Conservation (phyloP, 1,140 invertebrate genomes). For the Drosophila lacteicornis region DNA sequence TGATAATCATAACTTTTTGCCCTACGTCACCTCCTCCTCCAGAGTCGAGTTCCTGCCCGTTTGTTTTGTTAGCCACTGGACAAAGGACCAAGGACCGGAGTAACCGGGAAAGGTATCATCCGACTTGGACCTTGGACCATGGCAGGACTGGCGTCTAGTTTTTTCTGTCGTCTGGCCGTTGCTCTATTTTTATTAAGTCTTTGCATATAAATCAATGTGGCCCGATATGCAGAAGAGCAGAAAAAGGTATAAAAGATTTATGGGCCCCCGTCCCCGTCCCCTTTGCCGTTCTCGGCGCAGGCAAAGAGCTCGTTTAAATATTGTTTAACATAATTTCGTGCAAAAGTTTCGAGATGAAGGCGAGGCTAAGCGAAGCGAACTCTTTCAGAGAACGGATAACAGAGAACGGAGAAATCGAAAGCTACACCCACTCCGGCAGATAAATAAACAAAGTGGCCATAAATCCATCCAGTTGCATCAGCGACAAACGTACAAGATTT, state of each 20-base stretch:
- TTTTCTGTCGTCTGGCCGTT: slow-evolving; percentile 57
- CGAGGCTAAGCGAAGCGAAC: slow-evolving; percentile 14
- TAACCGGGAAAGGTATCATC: slow-evolving; percentile 57
- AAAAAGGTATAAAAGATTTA: slow-evolving; percentile 84
- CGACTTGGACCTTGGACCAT: slow-evolving; percentile 48
- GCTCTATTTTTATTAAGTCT: slow-evolving; percentile 77
- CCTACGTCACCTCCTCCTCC: slow-evolving; percentile 5
- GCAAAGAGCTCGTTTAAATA: slow-evolving; percentile 52
- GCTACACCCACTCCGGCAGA: slow-evolving; percentile 43
- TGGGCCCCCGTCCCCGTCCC: slow-evolving; percentile 8
- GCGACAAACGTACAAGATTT: slow-evolving; percentile 61
- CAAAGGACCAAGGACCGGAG: slow-evolving; percentile 56
- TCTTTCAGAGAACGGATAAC: slow-evolving; percentile 14
- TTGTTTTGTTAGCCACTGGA: slow-evolving; percentile 74
- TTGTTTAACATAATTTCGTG: slow-evolving; percentile 72
- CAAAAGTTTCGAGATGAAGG: slow-evolving; percentile 32
- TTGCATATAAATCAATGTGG: slow-evolving; percentile 82
- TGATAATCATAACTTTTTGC: slow-evolving; percentile 83
- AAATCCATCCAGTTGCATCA: slow-evolving; percentile 75
- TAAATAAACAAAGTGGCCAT: slow-evolving; percentile 62
- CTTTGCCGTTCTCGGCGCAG: not conserved
- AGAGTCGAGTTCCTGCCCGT: slow-evolving; percentile 7
- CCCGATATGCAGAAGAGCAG: slow-evolving; percentile 77
- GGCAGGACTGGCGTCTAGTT: slow-evolving; percentile 66
- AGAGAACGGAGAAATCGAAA: slow-evolving; percentile 1